Evolutionary conservation across 2,888 invertebrate genomes (phyloP).

Genomic region (Sipha maydis): DNA sequence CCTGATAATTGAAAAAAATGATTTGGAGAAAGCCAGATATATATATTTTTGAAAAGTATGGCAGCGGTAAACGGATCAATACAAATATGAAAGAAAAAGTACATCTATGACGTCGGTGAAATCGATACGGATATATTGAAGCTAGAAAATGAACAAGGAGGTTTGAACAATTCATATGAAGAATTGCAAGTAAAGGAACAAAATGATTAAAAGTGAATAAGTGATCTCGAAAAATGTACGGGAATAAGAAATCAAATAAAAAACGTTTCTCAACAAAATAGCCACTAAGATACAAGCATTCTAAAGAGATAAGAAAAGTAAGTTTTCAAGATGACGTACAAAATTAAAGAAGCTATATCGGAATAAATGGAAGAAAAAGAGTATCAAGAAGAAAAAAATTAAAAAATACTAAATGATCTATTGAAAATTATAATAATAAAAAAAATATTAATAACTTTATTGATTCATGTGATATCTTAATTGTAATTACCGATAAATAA

Average conservation of each 20-base stretch:
- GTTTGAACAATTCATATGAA: not conserved
- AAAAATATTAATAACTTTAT: no score
- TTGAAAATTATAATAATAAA: no score
- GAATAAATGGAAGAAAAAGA: not conserved
- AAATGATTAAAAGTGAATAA: not conserved
- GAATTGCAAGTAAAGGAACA: not conserved
- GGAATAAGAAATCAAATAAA: not conserved
- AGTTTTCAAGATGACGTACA: conserved; percentile 68
- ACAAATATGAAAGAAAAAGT: not conserved
- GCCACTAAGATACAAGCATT: conserved; percentile 68
- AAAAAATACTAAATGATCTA: no score
- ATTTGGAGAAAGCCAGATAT: not conserved
- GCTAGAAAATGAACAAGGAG: not conserved
- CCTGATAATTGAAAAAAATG: not conserved
- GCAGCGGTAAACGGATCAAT: not conserved
- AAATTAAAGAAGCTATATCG: conserved; percentile 20
- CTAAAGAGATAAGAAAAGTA: conserved; percentile 70
- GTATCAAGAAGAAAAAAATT: not conserved
- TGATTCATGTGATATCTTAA: no score
- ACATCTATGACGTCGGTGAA: not conserved
- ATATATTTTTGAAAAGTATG: not conserved
- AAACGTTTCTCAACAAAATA: conserved; percentile 48
- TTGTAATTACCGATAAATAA: no score
- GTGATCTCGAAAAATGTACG: not conserved
- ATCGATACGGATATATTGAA: not conserved